These are phyloP conservation scores for human DNA, from an alignment of 2,113 vertebrate species.

Conservation along the genomic window DNA sequence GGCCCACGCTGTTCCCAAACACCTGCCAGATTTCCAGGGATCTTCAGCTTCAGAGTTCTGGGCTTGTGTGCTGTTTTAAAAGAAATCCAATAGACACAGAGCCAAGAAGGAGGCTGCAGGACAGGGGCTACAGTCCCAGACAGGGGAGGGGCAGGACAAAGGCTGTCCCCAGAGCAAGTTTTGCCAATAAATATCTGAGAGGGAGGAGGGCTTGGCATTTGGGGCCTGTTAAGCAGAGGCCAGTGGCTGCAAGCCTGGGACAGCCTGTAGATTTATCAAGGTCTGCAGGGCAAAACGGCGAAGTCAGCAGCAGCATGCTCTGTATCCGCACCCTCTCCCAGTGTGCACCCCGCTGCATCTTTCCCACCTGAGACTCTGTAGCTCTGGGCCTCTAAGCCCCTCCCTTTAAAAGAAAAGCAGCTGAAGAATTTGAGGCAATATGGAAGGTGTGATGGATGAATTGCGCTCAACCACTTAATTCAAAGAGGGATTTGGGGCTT, in stretches of 20 bases:
- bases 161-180: not conserved
- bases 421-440: not conserved
- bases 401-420: not conserved
- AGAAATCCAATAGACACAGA: not conserved
- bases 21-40: not conserved
- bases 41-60: not conserved
- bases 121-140: not conserved
- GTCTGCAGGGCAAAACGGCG: not conserved
- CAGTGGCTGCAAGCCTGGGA: not conserved
- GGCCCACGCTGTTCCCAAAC: not conserved
- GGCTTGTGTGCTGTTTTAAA: not conserved
- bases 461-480: not conserved
- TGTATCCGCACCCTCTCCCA: fast-evolving
- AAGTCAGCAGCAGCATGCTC: too few species aligned
- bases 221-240: not conserved
- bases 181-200: not conserved
- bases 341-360: fast-evolving
- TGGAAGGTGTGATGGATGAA: not conserved
- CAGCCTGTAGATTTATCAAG: not conserved
- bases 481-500: not conserved
- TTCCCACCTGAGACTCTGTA: not conserved
- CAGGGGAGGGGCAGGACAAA: too few species aligned
- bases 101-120: not conserved
- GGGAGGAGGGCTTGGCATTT: not conserved
- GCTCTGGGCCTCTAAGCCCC: not conserved